Percentiles rank a stretch among this genome's conserved stretches.
Evolutionary conservation across 2,797 vertebrate genomes (phyloP).

Genomic region (Eulemur albifrons): DNA sequence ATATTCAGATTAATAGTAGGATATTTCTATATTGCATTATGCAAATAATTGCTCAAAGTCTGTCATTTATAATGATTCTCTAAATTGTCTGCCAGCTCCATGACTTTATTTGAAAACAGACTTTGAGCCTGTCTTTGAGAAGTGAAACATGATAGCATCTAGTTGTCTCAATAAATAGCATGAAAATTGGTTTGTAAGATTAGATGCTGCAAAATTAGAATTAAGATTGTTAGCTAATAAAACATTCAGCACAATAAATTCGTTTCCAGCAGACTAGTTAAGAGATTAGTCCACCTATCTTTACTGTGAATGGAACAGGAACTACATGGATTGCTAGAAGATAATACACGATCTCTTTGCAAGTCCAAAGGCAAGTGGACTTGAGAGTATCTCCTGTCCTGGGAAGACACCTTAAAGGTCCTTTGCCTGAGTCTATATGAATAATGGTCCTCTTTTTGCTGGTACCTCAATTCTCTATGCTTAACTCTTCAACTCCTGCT

Average conservation of each 20-base stretch:
- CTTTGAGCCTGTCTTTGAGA: neutral
- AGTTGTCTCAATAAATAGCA: neutral
- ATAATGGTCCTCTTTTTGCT: neutral
- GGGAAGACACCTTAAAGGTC: neutral
- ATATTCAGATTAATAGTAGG: constrained; percentile 16
- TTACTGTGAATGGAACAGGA: neutral
- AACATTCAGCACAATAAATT: neutral
- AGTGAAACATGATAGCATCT: neutral
- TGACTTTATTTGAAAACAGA: constrained; percentile 46
- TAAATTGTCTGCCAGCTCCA: neutral
- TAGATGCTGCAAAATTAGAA: constrained; percentile 3
- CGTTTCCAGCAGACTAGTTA: neutral
- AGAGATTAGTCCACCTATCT: neutral
- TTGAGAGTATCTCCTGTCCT: neutral
- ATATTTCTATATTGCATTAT: constrained; percentile 30
- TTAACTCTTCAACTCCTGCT: neutral
- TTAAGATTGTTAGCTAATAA: neutral
- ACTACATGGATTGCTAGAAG: neutral
- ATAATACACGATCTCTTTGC: neutral
- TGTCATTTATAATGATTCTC: neutral
- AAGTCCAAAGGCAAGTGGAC: neutral
- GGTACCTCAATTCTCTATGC: neutral
- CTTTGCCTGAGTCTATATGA: neutral
- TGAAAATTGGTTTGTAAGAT: neutral
- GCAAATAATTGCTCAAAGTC: constrained; percentile 28